phyloP scores from a whole-genome alignment of 2,113 vertebrate species.

The Cheilinus undulatus region DNA sequence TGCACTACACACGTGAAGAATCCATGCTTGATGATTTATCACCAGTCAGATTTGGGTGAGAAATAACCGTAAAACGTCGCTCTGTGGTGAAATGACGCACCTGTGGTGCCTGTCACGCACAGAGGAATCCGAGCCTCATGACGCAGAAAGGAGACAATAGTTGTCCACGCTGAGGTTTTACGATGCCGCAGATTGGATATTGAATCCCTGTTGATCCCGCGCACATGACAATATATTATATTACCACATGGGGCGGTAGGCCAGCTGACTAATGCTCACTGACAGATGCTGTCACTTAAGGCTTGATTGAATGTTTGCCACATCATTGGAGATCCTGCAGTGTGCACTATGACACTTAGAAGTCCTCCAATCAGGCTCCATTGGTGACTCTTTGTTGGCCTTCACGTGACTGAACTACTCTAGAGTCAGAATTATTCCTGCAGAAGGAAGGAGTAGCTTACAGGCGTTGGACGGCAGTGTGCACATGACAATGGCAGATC shows the following conservation, averaged over 20 bases:
- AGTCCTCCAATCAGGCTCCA: background rate
- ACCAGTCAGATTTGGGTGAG: background rate
- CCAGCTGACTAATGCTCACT: background rate
- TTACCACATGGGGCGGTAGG: constrained; percentile 5
- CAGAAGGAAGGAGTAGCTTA: background rate
- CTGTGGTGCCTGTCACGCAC: constrained; percentile 18
- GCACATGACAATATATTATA: constrained; percentile 31
- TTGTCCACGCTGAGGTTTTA: background rate
- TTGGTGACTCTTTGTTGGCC: background rate
- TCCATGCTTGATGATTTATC: too few relatives aligned
- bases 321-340: background rate
- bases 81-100: constrained; percentile 10
- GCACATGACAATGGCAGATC: constrained; percentile 15
- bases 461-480: constrained; percentile 2
- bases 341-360: background rate
- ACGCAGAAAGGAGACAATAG: constrained; percentile 1
- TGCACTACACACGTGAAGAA: too few relatives aligned
- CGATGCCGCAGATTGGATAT: constrained; percentile 49
- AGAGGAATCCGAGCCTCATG: constrained; percentile 1
- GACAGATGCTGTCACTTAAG: constrained; percentile 17
- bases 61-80: background rate
- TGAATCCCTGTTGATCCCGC: constrained; percentile 34
- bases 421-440: background rate
- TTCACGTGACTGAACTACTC: background rate
- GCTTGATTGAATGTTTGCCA: constrained; percentile 1